These are phyloP conservation scores for Tangara arthus DNA, from an alignment of 2,797 vertebrate species.

Conservation along the genomic window DNA sequence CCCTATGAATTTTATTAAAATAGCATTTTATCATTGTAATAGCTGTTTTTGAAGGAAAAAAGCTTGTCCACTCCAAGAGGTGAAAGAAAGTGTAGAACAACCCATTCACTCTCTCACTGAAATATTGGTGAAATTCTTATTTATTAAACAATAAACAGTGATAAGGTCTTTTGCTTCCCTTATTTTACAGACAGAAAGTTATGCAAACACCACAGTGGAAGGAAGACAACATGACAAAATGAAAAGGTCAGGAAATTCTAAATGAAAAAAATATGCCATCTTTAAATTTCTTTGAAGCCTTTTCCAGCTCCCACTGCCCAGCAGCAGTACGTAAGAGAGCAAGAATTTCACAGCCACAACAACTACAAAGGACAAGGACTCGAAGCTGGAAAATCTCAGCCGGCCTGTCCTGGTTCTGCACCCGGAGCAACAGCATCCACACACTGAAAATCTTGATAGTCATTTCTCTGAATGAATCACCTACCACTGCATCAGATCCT, in stretches of 20 bases:
- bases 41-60: not conserved
- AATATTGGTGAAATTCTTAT: not conserved
- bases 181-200: conserved; percentile 29
- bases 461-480: accelerated
- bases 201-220: conserved; percentile 12
- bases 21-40: not conserved
- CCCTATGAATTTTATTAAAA: not conserved
- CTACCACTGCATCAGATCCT: not conserved
- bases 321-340: not conserved
- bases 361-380: not conserved
- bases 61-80: not conserved
- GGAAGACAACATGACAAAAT: not conserved
- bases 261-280: not conserved
- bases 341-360: not conserved
- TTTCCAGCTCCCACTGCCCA: conserved; percentile 12
- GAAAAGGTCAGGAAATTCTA: conserved; percentile 51
- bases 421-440: not conserved
- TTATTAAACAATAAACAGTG: conserved; percentile 12
- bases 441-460: not conserved
- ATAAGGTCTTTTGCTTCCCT: conserved; percentile 1
- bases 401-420: not conserved
- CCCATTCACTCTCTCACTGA: not conserved
- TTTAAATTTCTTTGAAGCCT: conserved; percentile 54
- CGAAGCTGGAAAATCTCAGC: conserved; percentile 1
- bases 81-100: not conserved